Conservation (phyloP, 2,888 invertebrate species). For the Ormyrus thymus region DNA sequence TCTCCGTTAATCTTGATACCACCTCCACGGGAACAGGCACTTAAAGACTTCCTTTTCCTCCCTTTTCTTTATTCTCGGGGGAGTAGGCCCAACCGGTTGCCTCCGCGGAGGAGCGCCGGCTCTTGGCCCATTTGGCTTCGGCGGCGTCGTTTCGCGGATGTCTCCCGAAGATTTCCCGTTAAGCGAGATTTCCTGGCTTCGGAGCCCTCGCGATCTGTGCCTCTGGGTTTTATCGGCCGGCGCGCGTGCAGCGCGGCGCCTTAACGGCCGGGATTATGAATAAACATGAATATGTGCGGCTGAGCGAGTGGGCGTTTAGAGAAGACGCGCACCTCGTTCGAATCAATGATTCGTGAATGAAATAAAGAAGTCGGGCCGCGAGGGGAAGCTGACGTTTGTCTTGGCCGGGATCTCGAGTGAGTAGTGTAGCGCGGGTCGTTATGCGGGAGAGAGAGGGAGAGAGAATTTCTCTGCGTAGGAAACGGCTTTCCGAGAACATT, state of each 20-base stretch:
- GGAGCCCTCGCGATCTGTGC: not conserved
- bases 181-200: too few species aligned
- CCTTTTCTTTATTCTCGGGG: slow-evolving; percentile 4
- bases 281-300: not conserved
- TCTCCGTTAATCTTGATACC: slow-evolving; percentile 58
- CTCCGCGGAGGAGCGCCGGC: not conserved
- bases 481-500: not conserved
- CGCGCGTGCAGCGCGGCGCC: not conserved
- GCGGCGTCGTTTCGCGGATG: slow-evolving; percentile 17
- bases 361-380: slow-evolving; percentile 4
- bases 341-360: slow-evolving; percentile 46
- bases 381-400: not conserved
- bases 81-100: slow-evolving; percentile 12
- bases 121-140: slow-evolving; percentile 23
- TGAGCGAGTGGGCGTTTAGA: too few species aligned
- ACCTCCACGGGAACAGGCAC: slow-evolving; percentile 23
- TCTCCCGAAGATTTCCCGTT: slow-evolving; percentile 1
- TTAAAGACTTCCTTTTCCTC: slow-evolving; percentile 42
- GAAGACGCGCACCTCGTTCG: slow-evolving; percentile 10
- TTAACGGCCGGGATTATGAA: slow-evolving; percentile 21
- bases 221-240: slow-evolving; percentile 14
- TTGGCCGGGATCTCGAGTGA: not conserved
- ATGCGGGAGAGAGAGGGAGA: too few species aligned
- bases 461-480: too few species aligned
- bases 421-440: too few species aligned